Percentiles rank a stretch among this genome's conserved stretches.
These are phyloP conservation scores for Gymnarchus niloticus DNA, from an alignment of 2,113 vertebrate species.

Conservation along the genomic window DNA sequence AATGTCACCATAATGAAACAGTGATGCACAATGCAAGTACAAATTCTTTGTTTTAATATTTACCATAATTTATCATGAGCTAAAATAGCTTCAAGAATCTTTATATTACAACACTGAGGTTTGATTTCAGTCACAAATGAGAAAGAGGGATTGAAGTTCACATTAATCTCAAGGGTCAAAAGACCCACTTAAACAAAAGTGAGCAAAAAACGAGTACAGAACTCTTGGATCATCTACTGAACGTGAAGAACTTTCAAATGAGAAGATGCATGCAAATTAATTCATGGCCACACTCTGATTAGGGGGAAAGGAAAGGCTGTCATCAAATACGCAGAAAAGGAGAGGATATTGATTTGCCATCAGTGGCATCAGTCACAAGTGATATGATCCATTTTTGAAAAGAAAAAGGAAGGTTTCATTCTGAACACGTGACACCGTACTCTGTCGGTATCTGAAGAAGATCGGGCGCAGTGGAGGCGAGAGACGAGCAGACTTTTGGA, in stretches of 20 bases:
- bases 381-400: background rate
- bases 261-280: background rate
- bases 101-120: background rate
- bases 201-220: background rate
- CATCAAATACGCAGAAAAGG: background rate
- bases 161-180: background rate
- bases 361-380: too few species aligned
- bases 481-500: constrained; percentile 59
- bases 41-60: background rate
- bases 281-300: background rate
- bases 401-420: background rate
- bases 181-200: background rate
- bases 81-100: background rate
- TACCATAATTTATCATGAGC: background rate
- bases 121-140: background rate
- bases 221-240: constrained; percentile 45
- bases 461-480: constrained; percentile 58
- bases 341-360: constrained; percentile 30
- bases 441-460: too few species aligned
- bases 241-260: background rate
- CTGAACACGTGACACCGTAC: too few species aligned
- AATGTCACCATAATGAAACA: background rate
- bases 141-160: background rate
- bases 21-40: background rate
- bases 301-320: background rate